Conservation (phyloP, 1,140 invertebrate species). For the Limonius californicus region DNA sequence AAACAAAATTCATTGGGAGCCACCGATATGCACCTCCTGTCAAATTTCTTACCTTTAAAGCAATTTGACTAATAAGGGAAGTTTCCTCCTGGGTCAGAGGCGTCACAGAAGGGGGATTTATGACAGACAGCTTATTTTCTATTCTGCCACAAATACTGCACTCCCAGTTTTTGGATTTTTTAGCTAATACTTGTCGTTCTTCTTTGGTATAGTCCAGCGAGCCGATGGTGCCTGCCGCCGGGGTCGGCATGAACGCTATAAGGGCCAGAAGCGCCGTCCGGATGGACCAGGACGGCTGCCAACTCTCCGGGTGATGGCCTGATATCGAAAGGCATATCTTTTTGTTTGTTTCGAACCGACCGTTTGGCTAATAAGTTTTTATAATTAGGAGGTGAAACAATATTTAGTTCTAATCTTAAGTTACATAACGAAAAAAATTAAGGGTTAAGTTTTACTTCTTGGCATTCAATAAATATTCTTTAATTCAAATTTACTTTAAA, state of each 20-base stretch:
- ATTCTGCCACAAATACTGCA: conserved; percentile 60
- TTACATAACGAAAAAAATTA: no score
- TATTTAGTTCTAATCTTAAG: no score
- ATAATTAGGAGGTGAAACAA: no score
- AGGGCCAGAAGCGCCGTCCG: conserved; percentile 88
- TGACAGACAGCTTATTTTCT: conserved; percentile 47
- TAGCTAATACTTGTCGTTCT: conserved; percentile 78
- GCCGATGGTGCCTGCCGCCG: conserved; percentile 83
- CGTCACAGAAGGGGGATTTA: conserved; percentile 29
- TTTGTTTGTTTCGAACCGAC: conserved; percentile 90
- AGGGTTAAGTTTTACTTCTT: no score
- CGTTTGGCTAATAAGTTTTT: conserved; percentile 73
- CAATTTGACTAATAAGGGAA: conserved; percentile 41
- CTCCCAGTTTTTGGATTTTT: conserved; percentile 60
- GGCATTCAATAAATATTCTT: no score
- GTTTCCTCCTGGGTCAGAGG: conserved; percentile 52
- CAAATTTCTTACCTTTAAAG: conserved; percentile 37
- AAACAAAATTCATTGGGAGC: not conserved
- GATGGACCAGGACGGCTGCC: conserved; percentile 96
- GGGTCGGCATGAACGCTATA: conserved; percentile 92
- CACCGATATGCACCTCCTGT: conserved; percentile 2
- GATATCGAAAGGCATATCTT: conserved; percentile 97
- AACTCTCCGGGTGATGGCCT: conserved; percentile 95
- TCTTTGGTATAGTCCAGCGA: conserved; percentile 82
- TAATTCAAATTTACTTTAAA: no score